Evolutionary conservation across 2,113 vertebrate species (phyloP).

Genomic region (Dasypus novemcinctus): DNA sequence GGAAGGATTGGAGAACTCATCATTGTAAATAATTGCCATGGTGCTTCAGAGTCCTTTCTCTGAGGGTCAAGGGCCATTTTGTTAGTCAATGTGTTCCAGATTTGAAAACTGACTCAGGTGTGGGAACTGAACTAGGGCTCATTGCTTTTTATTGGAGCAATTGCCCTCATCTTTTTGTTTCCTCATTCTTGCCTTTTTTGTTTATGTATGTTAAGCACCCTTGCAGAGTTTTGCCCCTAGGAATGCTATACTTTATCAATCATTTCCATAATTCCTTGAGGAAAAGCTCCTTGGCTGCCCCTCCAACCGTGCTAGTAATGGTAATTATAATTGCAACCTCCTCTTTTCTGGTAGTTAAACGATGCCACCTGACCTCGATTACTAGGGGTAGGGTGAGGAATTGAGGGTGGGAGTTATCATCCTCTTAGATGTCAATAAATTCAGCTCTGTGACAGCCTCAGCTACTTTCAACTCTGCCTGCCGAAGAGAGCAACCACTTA

Average conservation of each 20-base stretch:
- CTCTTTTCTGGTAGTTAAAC: background rate
- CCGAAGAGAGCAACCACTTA: background rate
- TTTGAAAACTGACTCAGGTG: constrained; percentile 22
- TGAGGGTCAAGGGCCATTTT: background rate
- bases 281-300: background rate
- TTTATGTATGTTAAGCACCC: background rate
- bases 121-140: background rate
- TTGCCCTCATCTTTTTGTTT: background rate
- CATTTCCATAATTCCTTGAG: background rate
- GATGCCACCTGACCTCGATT: background rate
- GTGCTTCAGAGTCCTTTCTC: background rate
- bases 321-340: background rate
- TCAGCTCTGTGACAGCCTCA: background rate
- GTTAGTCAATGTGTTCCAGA: background rate
- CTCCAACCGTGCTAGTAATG: background rate
- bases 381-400: background rate
- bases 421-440: background rate
- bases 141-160: background rate
- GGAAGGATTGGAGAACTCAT: background rate
- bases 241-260: background rate
- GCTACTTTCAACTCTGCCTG: background rate
- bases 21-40: background rate
- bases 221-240: background rate
- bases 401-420: background rate
- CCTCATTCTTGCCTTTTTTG: background rate